Evolutionary conservation across 23 tunicate species (phyloP).

Genomic region (Styela clava): DNA sequence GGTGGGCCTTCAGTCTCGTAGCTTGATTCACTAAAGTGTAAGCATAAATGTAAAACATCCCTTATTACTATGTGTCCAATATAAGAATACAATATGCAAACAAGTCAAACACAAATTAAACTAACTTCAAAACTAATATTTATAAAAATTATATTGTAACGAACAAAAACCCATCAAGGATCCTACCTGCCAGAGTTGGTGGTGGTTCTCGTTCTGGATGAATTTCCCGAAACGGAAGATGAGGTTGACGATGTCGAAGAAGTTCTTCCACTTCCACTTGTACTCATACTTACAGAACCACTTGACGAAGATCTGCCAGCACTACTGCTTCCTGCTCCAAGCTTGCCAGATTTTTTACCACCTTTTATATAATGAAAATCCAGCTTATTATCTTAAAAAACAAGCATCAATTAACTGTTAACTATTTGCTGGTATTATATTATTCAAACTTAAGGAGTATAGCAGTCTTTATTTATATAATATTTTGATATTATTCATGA

Average conservation of each 20-base stretch:
- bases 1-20: slow-evolving; percentile 46
- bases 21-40: slow-evolving; percentile 18
- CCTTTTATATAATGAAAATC: not conserved
- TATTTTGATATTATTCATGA: too few relatives aligned
- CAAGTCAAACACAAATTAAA: too few relatives aligned
- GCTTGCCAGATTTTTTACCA: slow-evolving; percentile 2
- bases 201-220: slow-evolving; percentile 44
- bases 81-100: too few relatives aligned
- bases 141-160: too few relatives aligned
- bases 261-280: slow-evolving; percentile 41
- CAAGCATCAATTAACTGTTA: not conserved
- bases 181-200: slow-evolving; percentile 54
- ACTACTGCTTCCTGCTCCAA: not conserved
- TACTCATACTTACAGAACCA: slow-evolving; percentile 15
- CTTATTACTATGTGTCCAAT: slow-evolving; percentile 23
- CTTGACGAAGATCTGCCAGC: slow-evolving; percentile 43
- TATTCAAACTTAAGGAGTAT: too few relatives aligned
- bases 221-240: slow-evolving; percentile 27
- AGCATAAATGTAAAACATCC: too few relatives aligned
- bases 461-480: too few relatives aligned
- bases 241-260: slow-evolving; percentile 51
- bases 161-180: not conserved
- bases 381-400: not conserved
- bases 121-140: too few relatives aligned
- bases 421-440: too few relatives aligned